Evolutionary conservation across 2,797 vertebrate species (phyloP).

Genomic region (Thaleichthys pacificus): DNA sequence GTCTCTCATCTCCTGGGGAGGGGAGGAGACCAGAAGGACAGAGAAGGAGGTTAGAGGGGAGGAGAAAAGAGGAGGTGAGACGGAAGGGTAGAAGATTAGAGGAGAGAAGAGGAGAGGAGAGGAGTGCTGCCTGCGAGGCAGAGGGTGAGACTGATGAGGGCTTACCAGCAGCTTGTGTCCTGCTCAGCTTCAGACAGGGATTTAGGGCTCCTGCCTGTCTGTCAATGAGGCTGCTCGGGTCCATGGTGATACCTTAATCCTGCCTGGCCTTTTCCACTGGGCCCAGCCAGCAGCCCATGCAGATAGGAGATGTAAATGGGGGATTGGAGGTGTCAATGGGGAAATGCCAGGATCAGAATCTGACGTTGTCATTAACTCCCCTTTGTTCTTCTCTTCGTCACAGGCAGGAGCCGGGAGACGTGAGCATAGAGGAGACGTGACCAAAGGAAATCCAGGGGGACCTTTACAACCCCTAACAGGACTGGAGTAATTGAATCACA

Average conservation of each 20-base stretch:
- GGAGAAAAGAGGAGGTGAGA: too few species aligned
- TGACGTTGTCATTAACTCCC: constrained; percentile 62
- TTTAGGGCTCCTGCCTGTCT: constrained; percentile 60
- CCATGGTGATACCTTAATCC: constrained; percentile 77
- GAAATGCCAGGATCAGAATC: constrained; percentile 57
- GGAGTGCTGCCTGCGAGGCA: constrained; percentile 21
- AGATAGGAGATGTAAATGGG: constrained; percentile 70
- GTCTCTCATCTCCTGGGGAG: constrained; percentile 61
- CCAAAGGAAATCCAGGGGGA: constrained; percentile 12
- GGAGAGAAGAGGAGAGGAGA: neutral
- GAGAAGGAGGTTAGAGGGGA: too few species aligned
- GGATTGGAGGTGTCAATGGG: constrained; percentile 60
- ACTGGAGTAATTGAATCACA: constrained; percentile 3
- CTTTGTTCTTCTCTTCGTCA: constrained; percentile 31
- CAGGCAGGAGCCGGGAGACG: constrained; percentile 14
- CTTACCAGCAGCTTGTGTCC: constrained; percentile 64
- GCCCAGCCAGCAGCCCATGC: constrained; percentile 44
- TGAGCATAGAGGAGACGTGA: constrained; percentile 14
- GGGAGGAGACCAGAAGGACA: constrained; percentile 28
- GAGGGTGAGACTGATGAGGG: constrained; percentile 72
- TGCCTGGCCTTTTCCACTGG: constrained; percentile 68
- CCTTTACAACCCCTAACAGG: neutral
- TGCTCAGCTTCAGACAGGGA: constrained; percentile 69
- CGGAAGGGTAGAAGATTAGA: too few species aligned
- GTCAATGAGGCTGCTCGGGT: constrained; percentile 55